Evolutionary conservation across 2,797 vertebrate species (phyloP), one percentile per base, ranked within the genome.

Genomic region (Coranthus polyacanthus): DNA sequence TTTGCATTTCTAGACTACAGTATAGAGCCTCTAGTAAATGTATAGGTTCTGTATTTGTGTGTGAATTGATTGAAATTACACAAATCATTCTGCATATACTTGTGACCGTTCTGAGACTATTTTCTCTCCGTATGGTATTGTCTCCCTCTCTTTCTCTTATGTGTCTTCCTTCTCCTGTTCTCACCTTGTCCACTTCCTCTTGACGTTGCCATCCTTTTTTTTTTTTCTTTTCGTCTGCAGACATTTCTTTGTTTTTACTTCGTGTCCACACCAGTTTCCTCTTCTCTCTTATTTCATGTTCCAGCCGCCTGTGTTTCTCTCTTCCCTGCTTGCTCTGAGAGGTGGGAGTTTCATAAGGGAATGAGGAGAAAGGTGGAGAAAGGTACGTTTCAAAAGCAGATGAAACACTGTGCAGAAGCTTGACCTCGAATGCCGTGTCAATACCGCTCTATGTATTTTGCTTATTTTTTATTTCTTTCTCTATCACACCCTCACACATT

Each of bases 301-400:
- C 9, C 46, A 24, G 2, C 18, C 43, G 45, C 39, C 64, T 34
- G 47, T 26, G 41, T 49, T 51, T 45, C 29, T 38, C 39, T 53
- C 43, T 36, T 16, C 13, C 18, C 46, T 12, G 22, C 65, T 51
- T 10, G 51, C 61, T 52, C 41, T 22, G 43, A 53, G 62, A 85
- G 68, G 81, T 21, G 68, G 77, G 51, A 15, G 18, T 78, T 75
- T 66, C 51, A 73, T 32, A 17, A 60, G 56, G 47, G 29, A 8
- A 12, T 12, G 20, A 43, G 21, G 18, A 37, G 2, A 51, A 39
- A 17, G 51, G 44, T 0, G 22, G 6, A 46, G 4, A 41, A 49
- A 4, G 43, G 37, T 62, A 12, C 4, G 20, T 15, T 20, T 22
- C 4, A 53, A 49, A 47, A 60, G 57, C 3, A 12, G 9, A 9